Evolutionary conservation across 2,888 invertebrate genomes (phyloP), one percentile per base, ranked within the genome.

Genomic region (Blastobasis adustella): DNA sequence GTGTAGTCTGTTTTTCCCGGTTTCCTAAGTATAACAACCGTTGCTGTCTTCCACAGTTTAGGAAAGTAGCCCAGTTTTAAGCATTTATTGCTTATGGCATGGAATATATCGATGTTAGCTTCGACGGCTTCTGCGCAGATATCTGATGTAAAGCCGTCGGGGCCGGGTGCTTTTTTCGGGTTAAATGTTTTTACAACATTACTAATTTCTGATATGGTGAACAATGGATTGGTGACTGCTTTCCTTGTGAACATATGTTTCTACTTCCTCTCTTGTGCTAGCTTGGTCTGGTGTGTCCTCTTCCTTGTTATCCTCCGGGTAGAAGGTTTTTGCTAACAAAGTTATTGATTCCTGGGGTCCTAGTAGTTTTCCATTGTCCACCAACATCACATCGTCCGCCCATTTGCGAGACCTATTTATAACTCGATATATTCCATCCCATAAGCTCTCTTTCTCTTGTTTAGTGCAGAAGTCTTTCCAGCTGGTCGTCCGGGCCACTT

Each of bases 111-210:
- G 4, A n/a, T 8, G 4, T 4, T 5, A 42, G 42, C n/a, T n/a
- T 42, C 8, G n/a, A 42, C n/a, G 4, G 48, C 56, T 1, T 10
- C 9, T 8, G 5, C 1, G n/a, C 52, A 54, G 0, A 59, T 59
- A 37, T 57, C 59, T 0, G 55, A 44, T 0, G 57, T 55, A 4
- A 54, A 49, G 4, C 56, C 56, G 9, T 57, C 57, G 0, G n/a
- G 8, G 0, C 59, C 57, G 0, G 59, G 59, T 0, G 57, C 57
- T 39, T 57, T 56, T 38, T 49, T 52, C 0, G 56, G 51, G 46
- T 50, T 53, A 8, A 59, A 45, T 6, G 37, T 49, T 8, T 7
- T n/a, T 6, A 54, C 7, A 1, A 54, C 45, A 5, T 23, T 37
- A n/a, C n/a, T n/a, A n/a, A n/a, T n/a, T n/a, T n/a, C n/a, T n/a